Conservation (phyloP, 1,140 invertebrate species). For the Bombus superbus region DNA sequence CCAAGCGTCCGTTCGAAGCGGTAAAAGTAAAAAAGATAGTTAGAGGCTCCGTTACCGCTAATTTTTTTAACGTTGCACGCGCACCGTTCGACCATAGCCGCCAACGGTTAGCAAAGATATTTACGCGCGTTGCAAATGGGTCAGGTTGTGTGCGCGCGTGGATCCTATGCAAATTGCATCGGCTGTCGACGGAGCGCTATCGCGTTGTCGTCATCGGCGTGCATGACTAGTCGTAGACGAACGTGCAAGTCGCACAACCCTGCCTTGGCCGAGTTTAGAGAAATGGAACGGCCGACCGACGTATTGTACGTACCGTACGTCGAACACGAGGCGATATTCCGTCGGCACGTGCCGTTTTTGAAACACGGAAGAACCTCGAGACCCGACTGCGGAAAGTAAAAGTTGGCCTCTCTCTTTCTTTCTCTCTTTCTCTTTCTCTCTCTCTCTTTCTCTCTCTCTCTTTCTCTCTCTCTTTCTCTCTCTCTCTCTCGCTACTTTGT, state of each 20-base stretch:
- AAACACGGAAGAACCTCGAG: slow-evolving; percentile 37
- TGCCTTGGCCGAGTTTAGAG: slow-evolving; percentile 68
- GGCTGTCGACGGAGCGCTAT: slow-evolving; percentile 10
- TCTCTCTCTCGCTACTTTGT: background rate
- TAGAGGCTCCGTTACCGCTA: background rate
- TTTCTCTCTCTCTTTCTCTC: background rate
- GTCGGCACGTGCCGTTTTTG: background rate
- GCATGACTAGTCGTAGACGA: slow-evolving; percentile 39
- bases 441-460: background rate
- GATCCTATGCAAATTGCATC: slow-evolving; percentile 51
- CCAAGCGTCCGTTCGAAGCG: background rate
- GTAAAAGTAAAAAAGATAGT: background rate
- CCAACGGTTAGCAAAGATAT: background rate
- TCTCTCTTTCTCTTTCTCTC: background rate
- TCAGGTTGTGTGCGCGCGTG: background rate
- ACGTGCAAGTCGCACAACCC: slow-evolving; percentile 28
- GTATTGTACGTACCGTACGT: background rate
- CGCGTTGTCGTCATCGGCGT: slow-evolving; percentile 41
- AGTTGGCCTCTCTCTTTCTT: background rate
- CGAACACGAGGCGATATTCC: slow-evolving; percentile 1
- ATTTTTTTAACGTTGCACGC: too few relatives aligned
- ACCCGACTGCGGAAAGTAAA: background rate
- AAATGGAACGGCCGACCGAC: slow-evolving; percentile 48
- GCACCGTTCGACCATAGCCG: background rate
- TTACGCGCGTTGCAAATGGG: slow-evolving; percentile 26